Evolutionary conservation across 2,797 vertebrate species (phyloP).

Genomic region (Heteromormyrus szaboi): DNA sequence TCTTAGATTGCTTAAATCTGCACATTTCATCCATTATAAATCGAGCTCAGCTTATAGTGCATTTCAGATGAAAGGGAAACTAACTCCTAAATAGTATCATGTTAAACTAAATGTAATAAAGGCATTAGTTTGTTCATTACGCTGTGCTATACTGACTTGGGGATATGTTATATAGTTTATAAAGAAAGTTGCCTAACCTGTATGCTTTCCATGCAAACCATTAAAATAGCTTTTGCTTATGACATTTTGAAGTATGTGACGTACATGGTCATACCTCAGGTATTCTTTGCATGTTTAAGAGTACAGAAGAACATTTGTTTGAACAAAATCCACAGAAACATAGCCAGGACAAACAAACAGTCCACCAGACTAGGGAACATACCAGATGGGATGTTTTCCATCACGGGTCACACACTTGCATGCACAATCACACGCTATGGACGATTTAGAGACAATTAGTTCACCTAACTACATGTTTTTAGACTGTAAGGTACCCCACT

Average conservation of each 20-base stretch:
- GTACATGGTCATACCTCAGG: not conserved
- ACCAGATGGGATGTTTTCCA: not conserved
- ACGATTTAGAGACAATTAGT: not conserved
- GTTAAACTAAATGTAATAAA: not conserved
- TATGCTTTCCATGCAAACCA: not conserved
- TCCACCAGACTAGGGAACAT: not conserved
- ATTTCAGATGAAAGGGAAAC: not conserved
- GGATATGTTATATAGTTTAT: not conserved
- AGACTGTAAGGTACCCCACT: not conserved
- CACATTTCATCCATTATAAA: not conserved
- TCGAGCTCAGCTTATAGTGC: not conserved
- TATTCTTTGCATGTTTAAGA: not conserved
- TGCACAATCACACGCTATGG: not conserved
- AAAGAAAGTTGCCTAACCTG: not conserved
- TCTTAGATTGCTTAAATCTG: not conserved
- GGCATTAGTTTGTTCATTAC: not conserved
- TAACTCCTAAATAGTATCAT: not conserved
- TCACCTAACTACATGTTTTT: not conserved
- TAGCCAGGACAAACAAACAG: not conserved
- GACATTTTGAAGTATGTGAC: not conserved
- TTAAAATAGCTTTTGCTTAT: not conserved
- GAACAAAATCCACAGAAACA: not conserved
- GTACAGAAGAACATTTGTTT: not conserved
- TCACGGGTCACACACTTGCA: not conserved
- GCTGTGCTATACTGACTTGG: not conserved